A percentile compares a stretch with the other conserved stretches of the same genome.
Conservation (phyloP, 2,113 vertebrate genomes). For the Poecile atricapillus region DNA sequence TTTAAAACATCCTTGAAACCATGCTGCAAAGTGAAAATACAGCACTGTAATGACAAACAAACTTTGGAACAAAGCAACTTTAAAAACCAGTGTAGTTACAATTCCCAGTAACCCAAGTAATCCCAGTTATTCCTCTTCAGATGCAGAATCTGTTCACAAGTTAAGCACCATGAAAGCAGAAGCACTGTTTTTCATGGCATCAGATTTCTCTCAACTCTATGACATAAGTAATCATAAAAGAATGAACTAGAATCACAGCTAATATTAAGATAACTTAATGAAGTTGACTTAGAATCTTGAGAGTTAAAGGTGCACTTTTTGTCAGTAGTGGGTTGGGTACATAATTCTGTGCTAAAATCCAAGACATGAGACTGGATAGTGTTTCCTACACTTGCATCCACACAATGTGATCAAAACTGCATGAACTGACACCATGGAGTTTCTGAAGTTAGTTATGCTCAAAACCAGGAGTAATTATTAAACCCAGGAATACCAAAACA, state of each 20-base stretch:
- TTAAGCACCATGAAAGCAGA: neutral
- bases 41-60: neutral
- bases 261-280: neutral
- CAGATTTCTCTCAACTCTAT: neutral
- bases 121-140: neutral
- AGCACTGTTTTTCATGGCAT: rapidly evolving
- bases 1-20: neutral
- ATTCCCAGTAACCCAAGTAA: neutral
- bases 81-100: neutral
- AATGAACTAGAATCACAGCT: neutral
- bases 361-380: neutral
- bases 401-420: neutral
- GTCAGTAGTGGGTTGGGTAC: neutral
- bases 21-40: neutral
- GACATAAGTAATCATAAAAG: neutral
- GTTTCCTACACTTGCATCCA: neutral
- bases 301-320: neutral
- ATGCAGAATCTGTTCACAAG: rapidly evolving
- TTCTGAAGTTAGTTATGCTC: neutral
- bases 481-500: neutral
- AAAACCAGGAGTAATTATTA: neutral
- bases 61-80: neutral
- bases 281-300: neutral
- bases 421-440: neutral
- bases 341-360: neutral